phyloP scores from a whole-genome alignment of 2,113 vertebrate species.

The Sinocyclocheilus maitianheensis region DNA sequence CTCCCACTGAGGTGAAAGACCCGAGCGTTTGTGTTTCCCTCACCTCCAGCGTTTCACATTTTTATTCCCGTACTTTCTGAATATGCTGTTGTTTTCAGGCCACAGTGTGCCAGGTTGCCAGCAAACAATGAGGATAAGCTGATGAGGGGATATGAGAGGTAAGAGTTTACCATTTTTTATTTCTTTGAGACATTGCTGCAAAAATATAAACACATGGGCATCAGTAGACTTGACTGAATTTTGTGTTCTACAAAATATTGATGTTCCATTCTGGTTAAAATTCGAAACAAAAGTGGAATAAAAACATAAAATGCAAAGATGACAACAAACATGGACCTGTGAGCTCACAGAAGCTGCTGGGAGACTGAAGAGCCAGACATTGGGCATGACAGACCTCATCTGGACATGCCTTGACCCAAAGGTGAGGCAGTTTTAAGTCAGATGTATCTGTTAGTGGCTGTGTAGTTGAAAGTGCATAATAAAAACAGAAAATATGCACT shows the following conservation, averaged over 20 bases:
- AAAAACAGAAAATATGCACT: conserved; percentile 36
- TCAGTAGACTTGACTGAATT: neutral
- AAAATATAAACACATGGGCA: neutral
- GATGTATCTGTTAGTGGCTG: conserved; percentile 24
- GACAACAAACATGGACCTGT: conserved; percentile 16
- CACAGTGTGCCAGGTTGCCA: neutral
- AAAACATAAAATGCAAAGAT: neutral
- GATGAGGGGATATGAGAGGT: neutral
- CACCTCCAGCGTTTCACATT: conserved; percentile 37
- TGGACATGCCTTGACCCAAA: conserved; percentile 28
- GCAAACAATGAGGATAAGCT: neutral
- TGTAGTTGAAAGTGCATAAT: neutral
- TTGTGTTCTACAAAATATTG: neutral
- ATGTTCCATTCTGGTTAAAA: neutral
- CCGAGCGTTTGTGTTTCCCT: conserved; percentile 11
- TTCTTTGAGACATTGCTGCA: neutral
- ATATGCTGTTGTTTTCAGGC: conserved; percentile 22
- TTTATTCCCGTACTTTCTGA: conserved; percentile 8
- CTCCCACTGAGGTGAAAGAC: conserved; percentile 38
- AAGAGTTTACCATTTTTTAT: neutral
- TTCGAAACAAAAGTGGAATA: neutral
- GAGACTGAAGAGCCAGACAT: conserved; percentile 29
- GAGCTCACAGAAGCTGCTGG: neutral
- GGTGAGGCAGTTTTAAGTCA: conserved; percentile 18
- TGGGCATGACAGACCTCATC: conserved; percentile 5